A percentile compares a stretch with the other conserved stretches of the same genome.
These are phyloP conservation scores for Trilocha varians DNA, from an alignment of 2,888 invertebrate species.

Conservation along the genomic window DNA sequence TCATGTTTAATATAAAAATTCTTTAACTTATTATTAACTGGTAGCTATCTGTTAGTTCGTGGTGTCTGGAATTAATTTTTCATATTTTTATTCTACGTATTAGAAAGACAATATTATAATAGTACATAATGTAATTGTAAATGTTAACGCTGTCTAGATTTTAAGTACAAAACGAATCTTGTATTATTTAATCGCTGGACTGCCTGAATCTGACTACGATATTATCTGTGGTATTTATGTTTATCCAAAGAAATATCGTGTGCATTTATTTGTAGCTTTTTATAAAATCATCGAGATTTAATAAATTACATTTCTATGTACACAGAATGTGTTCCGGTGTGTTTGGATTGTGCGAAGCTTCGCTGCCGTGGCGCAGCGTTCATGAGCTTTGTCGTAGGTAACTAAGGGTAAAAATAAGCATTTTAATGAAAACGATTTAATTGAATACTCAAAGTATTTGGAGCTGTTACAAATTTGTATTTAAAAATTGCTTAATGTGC, in stretches of 20 bases:
- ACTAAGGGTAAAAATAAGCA: slow-evolving; percentile 62
- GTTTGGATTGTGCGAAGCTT: slow-evolving; percentile 43
- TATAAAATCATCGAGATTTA: neutral
- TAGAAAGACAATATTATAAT: slow-evolving; percentile 65
- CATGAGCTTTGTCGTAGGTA: slow-evolving; percentile 67
- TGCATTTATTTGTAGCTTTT: neutral
- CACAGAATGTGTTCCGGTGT: slow-evolving; percentile 56
- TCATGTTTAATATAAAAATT: slow-evolving; percentile 30
- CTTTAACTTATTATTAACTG: slow-evolving; percentile 35
- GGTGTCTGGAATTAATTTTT: slow-evolving; percentile 59
- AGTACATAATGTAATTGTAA: slow-evolving; percentile 43
- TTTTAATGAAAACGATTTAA: slow-evolving; percentile 59
- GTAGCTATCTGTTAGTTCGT: slow-evolving; percentile 28
- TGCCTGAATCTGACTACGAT: neutral
- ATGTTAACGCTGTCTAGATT: slow-evolving; percentile 46
- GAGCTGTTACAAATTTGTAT: slow-evolving; percentile 72
- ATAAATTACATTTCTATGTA: slow-evolving; percentile 27
- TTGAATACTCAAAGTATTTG: slow-evolving; percentile 65
- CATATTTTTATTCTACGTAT: slow-evolving; percentile 40
- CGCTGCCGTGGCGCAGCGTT: slow-evolving; percentile 49
- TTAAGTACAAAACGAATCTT: slow-evolving; percentile 35
- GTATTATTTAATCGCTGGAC: slow-evolving; percentile 20
- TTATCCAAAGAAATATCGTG: neutral
- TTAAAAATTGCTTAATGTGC: slow-evolving; percentile 21
- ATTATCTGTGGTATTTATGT: neutral